Percentiles rank a stretch among this genome's conserved stretches.
These are phyloP conservation scores for Galagoides demidoff DNA, from an alignment of 2,797 vertebrate species.

Conservation along the genomic window DNA sequence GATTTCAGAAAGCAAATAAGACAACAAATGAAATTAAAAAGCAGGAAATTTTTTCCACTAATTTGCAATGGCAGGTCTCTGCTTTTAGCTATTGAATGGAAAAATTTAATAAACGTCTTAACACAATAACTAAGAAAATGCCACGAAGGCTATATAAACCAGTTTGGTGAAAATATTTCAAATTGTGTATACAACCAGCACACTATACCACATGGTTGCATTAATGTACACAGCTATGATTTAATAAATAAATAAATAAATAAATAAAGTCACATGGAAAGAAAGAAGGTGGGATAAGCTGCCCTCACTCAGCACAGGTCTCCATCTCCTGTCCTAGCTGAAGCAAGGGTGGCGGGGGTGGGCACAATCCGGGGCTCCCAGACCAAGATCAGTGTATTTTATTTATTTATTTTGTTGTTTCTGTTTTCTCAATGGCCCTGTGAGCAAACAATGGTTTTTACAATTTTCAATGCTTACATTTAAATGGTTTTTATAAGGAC, in stretches of 20 bases:
- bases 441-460: not conserved
- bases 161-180: no score
- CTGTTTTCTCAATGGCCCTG: not conserved
- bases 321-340: not conserved
- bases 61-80: not conserved
- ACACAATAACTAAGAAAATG: no score
- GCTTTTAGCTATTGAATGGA: not conserved
- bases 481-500: conserved; percentile 47
- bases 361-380: not conserved
- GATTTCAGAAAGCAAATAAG: not conserved
- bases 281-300: not conserved
- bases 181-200: no score
- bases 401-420: not conserved
- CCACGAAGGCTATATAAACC: no score
- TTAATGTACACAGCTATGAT: no score
- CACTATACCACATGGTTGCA: no score
- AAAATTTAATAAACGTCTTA: not conserved
- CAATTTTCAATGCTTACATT: not conserved
- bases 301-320: not conserved
- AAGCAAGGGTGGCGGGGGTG: no score
- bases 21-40: not conserved
- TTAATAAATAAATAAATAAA: no score
- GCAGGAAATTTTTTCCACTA: not conserved
- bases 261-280: not conserved
- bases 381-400: not conserved